Base-by-base conservation (phyloP, 2,113 vertebrate genomes). In the Cnemophilus loriae region DNA sequence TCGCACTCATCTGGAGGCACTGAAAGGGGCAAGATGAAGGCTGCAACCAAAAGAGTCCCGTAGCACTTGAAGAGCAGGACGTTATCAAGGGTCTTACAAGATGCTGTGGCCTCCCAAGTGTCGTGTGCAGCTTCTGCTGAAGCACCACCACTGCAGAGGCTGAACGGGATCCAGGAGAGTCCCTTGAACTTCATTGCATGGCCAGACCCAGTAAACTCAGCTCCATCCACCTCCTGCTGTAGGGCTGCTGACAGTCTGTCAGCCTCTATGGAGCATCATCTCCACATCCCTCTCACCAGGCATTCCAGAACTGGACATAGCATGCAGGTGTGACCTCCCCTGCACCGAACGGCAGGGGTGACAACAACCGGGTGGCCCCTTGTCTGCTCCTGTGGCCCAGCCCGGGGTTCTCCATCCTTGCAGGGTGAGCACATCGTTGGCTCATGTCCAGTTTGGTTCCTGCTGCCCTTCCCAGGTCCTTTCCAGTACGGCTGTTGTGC, bases 361-460 rank as follows among this genome's bases (percentile, higher is more conserved):
- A 46, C 41, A 75, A 4, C 11, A 6, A 24, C 26, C 47, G 10
- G 41, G 30, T 1, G 3, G 15, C 30, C 56, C 30, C 35, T 26
- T 20, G 21, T 15, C 35, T 1, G 0, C 15, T 46, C 28, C 53
- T 13, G 21, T 42, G 55, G 28, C 59, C 82, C 35, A 55, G 41
- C 5, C 18, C 2, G 6, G 3, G 1, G 9, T 1, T 68, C 77
- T 68, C 47, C 16, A 1, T 12, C 53, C 50, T 21, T 18, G 32
- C 33, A 60, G 50, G 10, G 26, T 11, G 39, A 39, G 64, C 30
- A 22, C 22, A 0, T 4, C 6, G 61, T 3, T 76, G 55, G 79
- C n/a, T 41, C 2, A 0, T 35, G 8, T 2, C 56, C 61, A 50
- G 37, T 17, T 28, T 35, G 53, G 42, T 17, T 10, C 39, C 33